These are phyloP conservation scores for Dreissena polymorpha DNA, from an alignment of 1,140 invertebrate genomes.

Conservation along the genomic window DNA sequence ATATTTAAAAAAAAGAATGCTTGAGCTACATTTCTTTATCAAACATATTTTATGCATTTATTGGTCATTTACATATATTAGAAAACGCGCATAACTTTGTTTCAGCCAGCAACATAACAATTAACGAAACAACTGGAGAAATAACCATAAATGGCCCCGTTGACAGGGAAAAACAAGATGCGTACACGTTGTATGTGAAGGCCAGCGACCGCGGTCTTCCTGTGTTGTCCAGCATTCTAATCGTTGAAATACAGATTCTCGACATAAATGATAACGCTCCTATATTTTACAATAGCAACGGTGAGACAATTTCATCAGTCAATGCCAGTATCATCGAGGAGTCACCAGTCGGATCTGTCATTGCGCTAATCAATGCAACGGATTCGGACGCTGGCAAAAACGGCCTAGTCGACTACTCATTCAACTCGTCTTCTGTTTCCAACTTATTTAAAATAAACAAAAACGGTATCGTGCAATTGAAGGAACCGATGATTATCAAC, in stretches of 20 bases:
- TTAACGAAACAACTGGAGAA: too few species aligned
- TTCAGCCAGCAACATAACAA: too few species aligned
- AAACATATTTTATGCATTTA: too few species aligned
- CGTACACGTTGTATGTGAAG: constrained; percentile 93
- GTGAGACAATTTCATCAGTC: constrained; percentile 30
- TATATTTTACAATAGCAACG: constrained; percentile 83
- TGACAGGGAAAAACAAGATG: constrained; percentile 91
- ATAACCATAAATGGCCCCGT: constrained; percentile 75
- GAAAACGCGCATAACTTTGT: too few species aligned
- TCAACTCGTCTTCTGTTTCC: constrained; percentile 11
- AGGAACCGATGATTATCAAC: constrained; percentile 85
- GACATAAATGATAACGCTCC: constrained; percentile 96
- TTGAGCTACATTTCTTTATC: too few species aligned
- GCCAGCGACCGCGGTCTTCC: constrained; percentile 84
- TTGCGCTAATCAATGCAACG: constrained; percentile 51
- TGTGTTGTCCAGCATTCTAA: constrained; percentile 40
- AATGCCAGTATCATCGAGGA: constrained; percentile 87
- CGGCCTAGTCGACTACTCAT: constrained; percentile 83
- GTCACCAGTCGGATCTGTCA: constrained; percentile 56
- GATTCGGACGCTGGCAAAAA: constrained; percentile 81
- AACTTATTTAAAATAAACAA: constrained; percentile 89
- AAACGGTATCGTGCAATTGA: constrained; percentile 93
- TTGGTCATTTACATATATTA: too few species aligned
- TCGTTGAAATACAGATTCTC: constrained; percentile 87
- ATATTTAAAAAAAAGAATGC: too few species aligned